Conservation (phyloP, 2,113 vertebrate species). For the Oryzias celebensis region DNA sequence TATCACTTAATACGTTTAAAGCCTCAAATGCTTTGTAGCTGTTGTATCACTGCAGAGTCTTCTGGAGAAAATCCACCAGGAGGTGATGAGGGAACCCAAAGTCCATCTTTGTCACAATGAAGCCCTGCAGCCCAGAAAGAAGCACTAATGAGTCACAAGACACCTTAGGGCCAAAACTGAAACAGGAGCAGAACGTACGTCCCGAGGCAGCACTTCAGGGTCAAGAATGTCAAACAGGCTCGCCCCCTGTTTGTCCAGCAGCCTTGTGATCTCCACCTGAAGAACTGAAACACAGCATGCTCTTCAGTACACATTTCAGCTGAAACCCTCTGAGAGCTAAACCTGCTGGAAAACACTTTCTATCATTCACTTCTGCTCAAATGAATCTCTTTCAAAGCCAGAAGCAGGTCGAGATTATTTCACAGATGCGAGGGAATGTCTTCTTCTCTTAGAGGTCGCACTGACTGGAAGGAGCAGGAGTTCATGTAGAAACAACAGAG, state of each 20-base stretch:
- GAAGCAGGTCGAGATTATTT: too few relatives aligned
- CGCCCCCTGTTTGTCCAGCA: conserved; percentile 82
- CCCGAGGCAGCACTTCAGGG: conserved; percentile 76
- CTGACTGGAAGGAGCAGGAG: background rate
- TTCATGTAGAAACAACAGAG: background rate
- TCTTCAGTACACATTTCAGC: too few relatives aligned
- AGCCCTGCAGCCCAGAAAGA: conserved; percentile 71
- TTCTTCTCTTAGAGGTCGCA: background rate
- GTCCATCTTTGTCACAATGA: conserved; percentile 80
- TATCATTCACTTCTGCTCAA: too few relatives aligned
- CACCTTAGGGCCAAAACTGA: background rate
- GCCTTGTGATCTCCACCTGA: conserved; percentile 67
- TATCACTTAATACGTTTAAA: background rate
- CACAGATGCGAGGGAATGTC: too few relatives aligned
- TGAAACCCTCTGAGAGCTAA: too few relatives aligned
- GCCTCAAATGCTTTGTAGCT: background rate
- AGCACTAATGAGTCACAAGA: background rate
- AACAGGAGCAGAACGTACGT: conserved; percentile 63
- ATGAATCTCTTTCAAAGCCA: too few relatives aligned
- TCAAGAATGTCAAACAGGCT: conserved; percentile 79
- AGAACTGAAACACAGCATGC: conserved; percentile 70
- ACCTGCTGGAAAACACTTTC: too few relatives aligned
- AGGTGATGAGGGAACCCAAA: conserved; percentile 85
- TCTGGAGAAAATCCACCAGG: conserved; percentile 81
- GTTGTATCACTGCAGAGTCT: conserved; percentile 57